These are phyloP conservation scores for Oligia strigilis DNA, from an alignment of 2,888 invertebrate species.

Conservation along the genomic window DNA sequence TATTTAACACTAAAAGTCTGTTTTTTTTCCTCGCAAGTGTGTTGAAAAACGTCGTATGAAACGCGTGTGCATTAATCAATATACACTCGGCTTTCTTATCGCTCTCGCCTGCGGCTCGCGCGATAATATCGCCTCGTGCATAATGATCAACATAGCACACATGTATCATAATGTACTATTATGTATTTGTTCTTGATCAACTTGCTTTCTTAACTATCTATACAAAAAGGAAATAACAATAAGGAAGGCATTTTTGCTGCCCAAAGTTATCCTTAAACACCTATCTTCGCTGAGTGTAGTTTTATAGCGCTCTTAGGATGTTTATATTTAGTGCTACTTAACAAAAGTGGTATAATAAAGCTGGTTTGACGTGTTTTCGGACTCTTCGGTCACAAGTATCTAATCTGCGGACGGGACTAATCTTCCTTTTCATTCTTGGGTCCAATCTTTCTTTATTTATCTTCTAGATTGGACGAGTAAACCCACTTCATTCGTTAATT, in stretches of 20 bases:
- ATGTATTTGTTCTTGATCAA: not conserved
- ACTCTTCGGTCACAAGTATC: slow-evolving; percentile 35
- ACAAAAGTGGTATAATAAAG: slow-evolving; percentile 50
- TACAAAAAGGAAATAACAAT: slow-evolving; percentile 21
- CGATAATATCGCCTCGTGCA: too few species aligned
- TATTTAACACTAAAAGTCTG: too few species aligned
- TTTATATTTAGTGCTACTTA: slow-evolving; percentile 51
- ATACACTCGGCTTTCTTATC: too few species aligned
- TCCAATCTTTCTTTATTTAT: slow-evolving; percentile 36
- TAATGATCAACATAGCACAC: too few species aligned
- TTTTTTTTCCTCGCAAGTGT: too few species aligned
- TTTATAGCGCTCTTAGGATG: slow-evolving; percentile 50
- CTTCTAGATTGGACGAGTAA: slow-evolving; percentile 7
- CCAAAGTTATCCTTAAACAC: slow-evolving; percentile 53
- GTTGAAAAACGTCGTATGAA: too few species aligned
- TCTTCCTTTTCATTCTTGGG: slow-evolving; percentile 22
- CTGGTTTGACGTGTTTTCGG: slow-evolving; percentile 28
- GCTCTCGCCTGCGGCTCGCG: too few species aligned
- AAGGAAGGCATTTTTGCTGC: slow-evolving; percentile 32
- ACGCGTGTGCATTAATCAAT: too few species aligned
- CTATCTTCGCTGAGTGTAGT: slow-evolving; percentile 49
- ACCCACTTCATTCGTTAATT: slow-evolving; percentile 9
- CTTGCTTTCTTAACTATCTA: not conserved
- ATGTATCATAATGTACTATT: too few species aligned
- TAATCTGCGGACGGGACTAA: slow-evolving; percentile 25